Evolutionary conservation across 2,113 vertebrate species (phyloP).

Genomic region (Psettodes erumei): DNA sequence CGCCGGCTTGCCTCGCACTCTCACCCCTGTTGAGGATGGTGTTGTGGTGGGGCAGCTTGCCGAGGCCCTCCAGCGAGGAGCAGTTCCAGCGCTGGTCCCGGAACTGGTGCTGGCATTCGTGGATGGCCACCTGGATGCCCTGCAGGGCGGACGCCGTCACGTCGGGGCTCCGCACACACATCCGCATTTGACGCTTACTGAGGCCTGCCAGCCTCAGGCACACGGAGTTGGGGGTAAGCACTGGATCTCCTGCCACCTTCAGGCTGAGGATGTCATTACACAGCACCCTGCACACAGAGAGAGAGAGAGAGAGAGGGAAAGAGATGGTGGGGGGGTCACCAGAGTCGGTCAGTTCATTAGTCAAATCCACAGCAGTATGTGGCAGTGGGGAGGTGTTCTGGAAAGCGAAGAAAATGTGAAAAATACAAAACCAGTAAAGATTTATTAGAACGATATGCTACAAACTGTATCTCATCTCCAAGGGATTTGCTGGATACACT

Average conservation of each 20-base stretch:
- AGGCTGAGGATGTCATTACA: conserved; percentile 91
- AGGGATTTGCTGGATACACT: conserved; percentile 14
- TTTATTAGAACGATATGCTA: not conserved
- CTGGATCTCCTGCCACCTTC: conserved; percentile 90
- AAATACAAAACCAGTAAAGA: conserved; percentile 16
- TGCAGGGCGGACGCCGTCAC: conserved; percentile 93
- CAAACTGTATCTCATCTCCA: conserved; percentile 5
- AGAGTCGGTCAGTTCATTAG: conserved; percentile 57
- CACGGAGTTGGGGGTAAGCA: conserved; percentile 90
- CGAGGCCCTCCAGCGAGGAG: conserved; percentile 87
- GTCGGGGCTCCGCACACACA: conserved; percentile 91
- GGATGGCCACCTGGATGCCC: conserved; percentile 91
- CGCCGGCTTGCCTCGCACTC: conserved; percentile 52
- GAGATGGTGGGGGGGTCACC: conserved; percentile 21
- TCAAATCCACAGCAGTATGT: conserved; percentile 51
- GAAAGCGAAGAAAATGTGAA: conserved; percentile 14
- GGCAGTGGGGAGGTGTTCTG: conserved; percentile 8
- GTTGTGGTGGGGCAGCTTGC: conserved; percentile 89
- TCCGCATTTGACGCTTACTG: conserved; percentile 89
- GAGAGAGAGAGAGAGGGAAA: conserved; percentile 5
- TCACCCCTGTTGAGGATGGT: conserved; percentile 91
- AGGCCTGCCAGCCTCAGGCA: conserved; percentile 88
- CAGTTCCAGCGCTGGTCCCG: conserved; percentile 94
- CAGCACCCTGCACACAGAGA: conserved; percentile 82
- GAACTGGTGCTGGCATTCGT: conserved; percentile 93